Evolutionary conservation across 2,113 vertebrate species (phyloP).

Genomic region (Smithornis capensis): DNA sequence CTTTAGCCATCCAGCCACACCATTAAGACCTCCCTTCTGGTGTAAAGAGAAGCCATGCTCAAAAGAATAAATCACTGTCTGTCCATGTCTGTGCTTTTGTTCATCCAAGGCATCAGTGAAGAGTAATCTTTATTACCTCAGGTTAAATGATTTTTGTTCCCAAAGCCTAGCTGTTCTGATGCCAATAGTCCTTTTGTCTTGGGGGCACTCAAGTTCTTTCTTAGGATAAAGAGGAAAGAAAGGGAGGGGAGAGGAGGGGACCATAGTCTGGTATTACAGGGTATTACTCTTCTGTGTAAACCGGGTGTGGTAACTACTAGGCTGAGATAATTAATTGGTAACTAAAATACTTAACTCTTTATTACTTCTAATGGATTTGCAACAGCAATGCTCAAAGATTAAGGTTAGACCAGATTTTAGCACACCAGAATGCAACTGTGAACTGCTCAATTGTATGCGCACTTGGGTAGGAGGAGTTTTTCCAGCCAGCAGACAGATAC

Average conservation of each 20-base stretch:
- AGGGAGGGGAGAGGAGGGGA: no score
- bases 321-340: background rate
- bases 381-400: background rate
- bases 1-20: background rate
- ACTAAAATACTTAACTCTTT: background rate
- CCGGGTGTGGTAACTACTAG: background rate
- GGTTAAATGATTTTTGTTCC: background rate
- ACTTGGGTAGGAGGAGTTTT: background rate
- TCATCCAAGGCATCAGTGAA: background rate
- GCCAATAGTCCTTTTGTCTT: background rate
- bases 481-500: background rate
- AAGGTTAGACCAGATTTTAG: background rate
- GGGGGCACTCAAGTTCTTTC: background rate
- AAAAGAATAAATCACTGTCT: background rate
- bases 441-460: background rate
- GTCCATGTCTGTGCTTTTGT: background rate
- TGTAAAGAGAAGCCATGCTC: background rate
- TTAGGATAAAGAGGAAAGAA: background rate
- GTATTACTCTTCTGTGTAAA: background rate
- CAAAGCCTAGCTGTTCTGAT: background rate
- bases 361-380: background rate
- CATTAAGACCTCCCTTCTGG: background rate
- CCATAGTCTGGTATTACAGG: background rate
- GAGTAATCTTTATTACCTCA: background rate
- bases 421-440: background rate